These are phyloP conservation scores for Butorides virescens DNA, from an alignment of 2,113 vertebrate species.

Conservation along the genomic window DNA sequence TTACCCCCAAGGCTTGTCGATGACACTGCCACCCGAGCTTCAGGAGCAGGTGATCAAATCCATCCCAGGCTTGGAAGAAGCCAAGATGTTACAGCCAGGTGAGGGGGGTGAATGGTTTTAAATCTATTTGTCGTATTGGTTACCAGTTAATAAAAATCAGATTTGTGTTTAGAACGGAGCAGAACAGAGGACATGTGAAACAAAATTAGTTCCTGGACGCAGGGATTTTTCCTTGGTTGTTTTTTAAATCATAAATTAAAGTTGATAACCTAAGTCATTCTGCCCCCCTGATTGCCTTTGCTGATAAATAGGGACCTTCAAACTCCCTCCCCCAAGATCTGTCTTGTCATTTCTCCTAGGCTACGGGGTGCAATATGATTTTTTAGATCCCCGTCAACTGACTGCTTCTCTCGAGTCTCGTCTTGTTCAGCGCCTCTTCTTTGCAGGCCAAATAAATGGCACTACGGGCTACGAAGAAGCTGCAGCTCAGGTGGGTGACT, in stretches of 20 bases:
- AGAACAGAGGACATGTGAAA: neutral
- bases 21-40: constrained; percentile 88
- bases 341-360: constrained; percentile 68
- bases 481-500: constrained; percentile 85
- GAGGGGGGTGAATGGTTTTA: neutral
- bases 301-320: neutral
- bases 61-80: constrained; percentile 82
- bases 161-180: neutral
- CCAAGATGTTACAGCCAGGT: constrained; percentile 88
- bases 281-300: neutral
- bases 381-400: constrained; percentile 92
- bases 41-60: constrained; percentile 88
- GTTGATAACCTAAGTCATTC: neutral
- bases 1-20: constrained; percentile 93
- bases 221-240: neutral
- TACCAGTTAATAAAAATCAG: neutral
- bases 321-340: neutral
- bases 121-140: neutral
- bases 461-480: constrained; percentile 98
- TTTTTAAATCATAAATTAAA: neutral
- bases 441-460: constrained; percentile 96
- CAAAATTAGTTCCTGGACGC: neutral
- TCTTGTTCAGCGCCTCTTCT: constrained; percentile 87
- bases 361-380: constrained; percentile 97
- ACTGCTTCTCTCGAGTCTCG: constrained; percentile 84